Percentiles rank a stretch among this genome's conserved stretches.
Conservation (phyloP, 2,888 invertebrate genomes). For the Muschampia plurimacula region DNA sequence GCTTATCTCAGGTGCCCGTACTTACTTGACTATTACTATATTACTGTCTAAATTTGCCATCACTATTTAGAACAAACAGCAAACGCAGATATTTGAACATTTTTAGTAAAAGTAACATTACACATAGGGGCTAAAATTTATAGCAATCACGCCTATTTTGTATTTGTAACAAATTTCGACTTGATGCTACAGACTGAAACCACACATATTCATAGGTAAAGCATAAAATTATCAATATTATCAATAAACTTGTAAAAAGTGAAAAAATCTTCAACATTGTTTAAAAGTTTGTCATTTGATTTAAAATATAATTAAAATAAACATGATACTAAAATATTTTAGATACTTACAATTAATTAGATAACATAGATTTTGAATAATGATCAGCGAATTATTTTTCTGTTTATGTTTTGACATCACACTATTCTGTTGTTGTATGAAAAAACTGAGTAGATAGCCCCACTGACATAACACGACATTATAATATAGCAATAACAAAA, state of each 20-base stretch:
- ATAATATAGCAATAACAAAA: constrained; percentile 44
- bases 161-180: no score
- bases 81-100: no score
- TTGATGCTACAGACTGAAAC: no score
- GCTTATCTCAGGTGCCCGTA: no score
- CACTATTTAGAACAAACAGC: neutral
- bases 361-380: neutral
- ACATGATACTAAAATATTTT: neutral
- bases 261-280: no score
- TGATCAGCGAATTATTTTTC: neutral
- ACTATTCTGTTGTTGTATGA: neutral
- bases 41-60: neutral
- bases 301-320: neutral
- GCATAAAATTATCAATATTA: no score
- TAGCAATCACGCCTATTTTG: no score
- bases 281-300: no score
- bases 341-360: neutral
- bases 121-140: no score
- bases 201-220: neutral
- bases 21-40: no score
- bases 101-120: no score
- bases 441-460: constrained; percentile 9
- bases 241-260: no score
- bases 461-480: constrained; percentile 18
- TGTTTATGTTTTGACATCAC: neutral